Conservation (phyloP, 2,797 vertebrate species). For the Sebastes aleutianus region DNA sequence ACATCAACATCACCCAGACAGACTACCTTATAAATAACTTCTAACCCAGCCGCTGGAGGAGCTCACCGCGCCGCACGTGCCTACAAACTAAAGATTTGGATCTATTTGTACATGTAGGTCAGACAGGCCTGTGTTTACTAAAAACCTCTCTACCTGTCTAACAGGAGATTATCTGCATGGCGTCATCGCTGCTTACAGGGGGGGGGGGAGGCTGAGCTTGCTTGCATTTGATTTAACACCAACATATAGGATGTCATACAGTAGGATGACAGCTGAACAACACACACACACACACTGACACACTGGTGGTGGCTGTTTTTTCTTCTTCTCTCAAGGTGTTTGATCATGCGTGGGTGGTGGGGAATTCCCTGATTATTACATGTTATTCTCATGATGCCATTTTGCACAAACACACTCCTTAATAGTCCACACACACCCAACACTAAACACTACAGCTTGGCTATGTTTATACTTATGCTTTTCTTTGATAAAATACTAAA, state of each 20-base stretch:
- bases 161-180: conserved; percentile 60
- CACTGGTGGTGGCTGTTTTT: background rate
- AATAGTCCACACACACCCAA: background rate
- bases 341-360: background rate
- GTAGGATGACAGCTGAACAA: background rate
- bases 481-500: background rate
- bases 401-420: background rate
- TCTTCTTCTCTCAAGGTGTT: conserved; percentile 23
- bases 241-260: background rate
- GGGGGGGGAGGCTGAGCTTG: background rate
- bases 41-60: conserved; percentile 49
- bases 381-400: background rate
- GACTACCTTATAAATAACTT: conserved; percentile 72
- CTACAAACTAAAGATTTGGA: conserved; percentile 57
- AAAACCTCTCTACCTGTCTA: conserved; percentile 70
- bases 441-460: background rate
- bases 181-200: conserved; percentile 21
- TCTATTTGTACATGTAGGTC: conserved; percentile 81
- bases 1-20: conserved; percentile 63
- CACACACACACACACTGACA: background rate
- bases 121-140: conserved; percentile 74
- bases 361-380: conserved; percentile 50
- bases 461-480: background rate
- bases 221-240: conserved; percentile 22
- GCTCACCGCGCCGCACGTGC: conserved; percentile 63